phyloP scores from a whole-genome alignment of 2,797 vertebrate species.

The Taenioides sp. region DNA sequence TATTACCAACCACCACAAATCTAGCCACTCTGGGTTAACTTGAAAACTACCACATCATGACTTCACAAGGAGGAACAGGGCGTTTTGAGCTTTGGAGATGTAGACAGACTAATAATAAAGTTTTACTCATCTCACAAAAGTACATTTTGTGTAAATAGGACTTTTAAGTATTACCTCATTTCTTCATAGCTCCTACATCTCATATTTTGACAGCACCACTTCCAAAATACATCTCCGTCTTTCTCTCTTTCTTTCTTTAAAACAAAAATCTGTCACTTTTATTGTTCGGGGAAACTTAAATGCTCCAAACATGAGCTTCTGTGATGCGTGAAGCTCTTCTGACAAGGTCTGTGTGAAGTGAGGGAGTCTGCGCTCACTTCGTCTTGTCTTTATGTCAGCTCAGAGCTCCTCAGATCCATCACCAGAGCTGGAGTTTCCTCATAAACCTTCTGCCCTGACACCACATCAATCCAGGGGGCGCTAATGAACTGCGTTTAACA shows the following conservation, averaged over 20 bases:
- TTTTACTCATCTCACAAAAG: too few species aligned
- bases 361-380: constrained; percentile 39
- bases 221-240: too few species aligned
- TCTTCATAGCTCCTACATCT: too few species aligned
- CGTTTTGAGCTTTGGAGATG: too few species aligned
- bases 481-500: constrained; percentile 74
- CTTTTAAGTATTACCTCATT: too few species aligned
- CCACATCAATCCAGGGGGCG: constrained; percentile 67
- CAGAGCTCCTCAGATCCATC: constrained; percentile 58
- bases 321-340: constrained; percentile 7
- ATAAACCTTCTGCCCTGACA: constrained; percentile 21
- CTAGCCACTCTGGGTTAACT: too few species aligned
- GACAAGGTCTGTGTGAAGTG: constrained; percentile 35
- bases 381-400: constrained; percentile 46
- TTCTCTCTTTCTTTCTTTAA: not conserved
- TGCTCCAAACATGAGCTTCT: not conserved
- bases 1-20: too few species aligned
- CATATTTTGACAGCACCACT: too few species aligned
- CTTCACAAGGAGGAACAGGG: too few species aligned
- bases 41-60: too few species aligned
- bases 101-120: too few species aligned
- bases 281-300: not conserved
- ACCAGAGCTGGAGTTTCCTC: constrained; percentile 16
- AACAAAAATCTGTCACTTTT: not conserved
- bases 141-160: too few species aligned